Conservation (phyloP, 64 coral and sea anemone genomes). For the Montipora efflorescens region DNA sequence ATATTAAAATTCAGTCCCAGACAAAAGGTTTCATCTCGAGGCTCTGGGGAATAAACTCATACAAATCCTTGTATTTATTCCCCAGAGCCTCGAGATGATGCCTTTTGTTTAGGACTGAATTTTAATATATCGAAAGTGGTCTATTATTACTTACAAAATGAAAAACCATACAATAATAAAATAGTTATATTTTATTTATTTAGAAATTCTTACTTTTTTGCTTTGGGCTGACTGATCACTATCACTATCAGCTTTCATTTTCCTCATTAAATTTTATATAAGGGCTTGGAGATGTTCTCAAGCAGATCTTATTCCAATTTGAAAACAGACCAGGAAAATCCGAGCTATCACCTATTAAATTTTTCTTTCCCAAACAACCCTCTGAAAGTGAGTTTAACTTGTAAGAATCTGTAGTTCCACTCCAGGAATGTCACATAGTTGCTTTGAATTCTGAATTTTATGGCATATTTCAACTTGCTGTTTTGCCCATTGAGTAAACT, state of each 20-base stretch:
- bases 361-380: background rate
- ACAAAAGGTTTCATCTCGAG: too few relatives aligned
- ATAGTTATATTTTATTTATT: background rate
- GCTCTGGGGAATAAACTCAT: too few relatives aligned
- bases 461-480: slow-evolving; percentile 32
- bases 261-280: background rate
- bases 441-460: slow-evolving; percentile 11
- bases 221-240: background rate
- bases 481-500: slow-evolving; percentile 56
- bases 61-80: too few relatives aligned
- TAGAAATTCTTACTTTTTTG: background rate
- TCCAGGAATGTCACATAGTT: background rate
- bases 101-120: too few relatives aligned
- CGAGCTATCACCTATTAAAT: background rate
- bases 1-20: too few relatives aligned
- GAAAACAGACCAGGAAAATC: background rate
- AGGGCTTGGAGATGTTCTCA: background rate
- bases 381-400: background rate
- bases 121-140: too few relatives aligned
- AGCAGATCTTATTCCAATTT: background rate
- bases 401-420: background rate
- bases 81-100: too few relatives aligned
- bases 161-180: too few relatives aligned
- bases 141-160: too few relatives aligned
- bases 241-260: background rate